Evolutionary conservation across 1,140 invertebrate genomes (phyloP).

Genomic region (Leptopilina boulardi): DNA sequence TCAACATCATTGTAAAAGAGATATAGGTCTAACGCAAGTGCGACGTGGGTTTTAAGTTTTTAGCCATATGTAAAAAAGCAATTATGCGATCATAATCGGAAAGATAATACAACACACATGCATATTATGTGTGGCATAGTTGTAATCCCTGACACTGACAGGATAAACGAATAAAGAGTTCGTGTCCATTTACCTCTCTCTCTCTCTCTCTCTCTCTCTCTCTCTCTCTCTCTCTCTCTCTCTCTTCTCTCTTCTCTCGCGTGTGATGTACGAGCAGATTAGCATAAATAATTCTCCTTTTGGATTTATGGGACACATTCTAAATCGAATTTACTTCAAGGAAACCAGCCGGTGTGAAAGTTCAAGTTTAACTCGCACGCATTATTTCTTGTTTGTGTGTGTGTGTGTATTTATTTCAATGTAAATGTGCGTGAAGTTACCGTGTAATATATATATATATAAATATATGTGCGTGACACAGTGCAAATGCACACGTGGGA

Average conservation of each 20-base stretch:
- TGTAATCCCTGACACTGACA: background rate
- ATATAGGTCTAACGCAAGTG: too few relatives aligned
- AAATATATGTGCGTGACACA: background rate
- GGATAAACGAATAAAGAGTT: slow-evolving; percentile 26
- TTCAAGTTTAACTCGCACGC: slow-evolving; percentile 35
- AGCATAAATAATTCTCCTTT: slow-evolving; percentile 46
- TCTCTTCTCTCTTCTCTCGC: too few relatives aligned
- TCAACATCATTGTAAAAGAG: too few relatives aligned
- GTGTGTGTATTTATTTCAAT: background rate
- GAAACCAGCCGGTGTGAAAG: slow-evolving; percentile 46
- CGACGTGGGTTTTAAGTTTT: background rate
- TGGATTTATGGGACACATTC: slow-evolving; percentile 51
- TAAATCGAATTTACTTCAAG: slow-evolving; percentile 50
- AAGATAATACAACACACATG: background rate
- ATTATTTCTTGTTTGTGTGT: background rate
- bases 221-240: background rate
- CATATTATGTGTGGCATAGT: background rate
- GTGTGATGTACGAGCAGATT: slow-evolving; percentile 20
- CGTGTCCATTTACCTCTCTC: background rate
- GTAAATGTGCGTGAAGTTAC: background rate
- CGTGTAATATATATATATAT: background rate
- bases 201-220: background rate
- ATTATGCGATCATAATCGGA: slow-evolving; percentile 19
- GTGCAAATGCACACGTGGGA: background rate
- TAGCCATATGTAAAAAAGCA: background rate